A percentile compares a stretch with the other conserved stretches of the same genome.
phyloP scores from a whole-genome alignment of 2,113 vertebrate genomes.

The Paedocypris sp. region DNA sequence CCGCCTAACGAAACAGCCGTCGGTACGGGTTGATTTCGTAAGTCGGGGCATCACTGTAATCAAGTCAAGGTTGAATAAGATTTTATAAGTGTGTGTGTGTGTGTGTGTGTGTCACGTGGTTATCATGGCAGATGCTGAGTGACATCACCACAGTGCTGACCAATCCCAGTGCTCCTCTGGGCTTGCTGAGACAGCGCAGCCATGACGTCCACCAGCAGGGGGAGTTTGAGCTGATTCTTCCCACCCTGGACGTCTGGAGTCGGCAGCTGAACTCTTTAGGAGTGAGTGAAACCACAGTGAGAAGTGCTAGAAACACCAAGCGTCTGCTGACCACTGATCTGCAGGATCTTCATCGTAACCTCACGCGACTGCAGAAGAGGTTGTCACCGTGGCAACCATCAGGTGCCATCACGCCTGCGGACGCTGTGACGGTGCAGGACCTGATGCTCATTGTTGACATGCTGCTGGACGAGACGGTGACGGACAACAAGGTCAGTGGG shows the following conservation, averaged over 20 bases:
- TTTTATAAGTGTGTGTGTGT: no score
- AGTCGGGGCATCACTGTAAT: no score
- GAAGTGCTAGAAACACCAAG: no score
- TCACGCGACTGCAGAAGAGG: conserved; percentile 57
- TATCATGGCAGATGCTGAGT: conserved; percentile 58
- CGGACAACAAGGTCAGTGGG: conserved; percentile 31
- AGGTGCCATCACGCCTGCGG: conserved; percentile 32
- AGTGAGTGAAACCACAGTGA: conserved; percentile 56
- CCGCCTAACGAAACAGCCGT: no score
- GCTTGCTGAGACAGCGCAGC: conserved; percentile 48
- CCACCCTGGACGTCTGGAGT: conserved; percentile 73
- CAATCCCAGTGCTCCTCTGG: conserved; percentile 54
- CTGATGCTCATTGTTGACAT: conserved; percentile 69
- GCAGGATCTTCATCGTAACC: conserved; percentile 61
- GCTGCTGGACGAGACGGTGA: conserved; percentile 67
- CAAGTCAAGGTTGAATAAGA: no score
- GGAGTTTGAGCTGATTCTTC: conserved; percentile 65
- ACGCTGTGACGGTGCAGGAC: conserved; percentile 63
- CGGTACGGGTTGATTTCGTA: no score
- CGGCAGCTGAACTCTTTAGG: conserved; percentile 69
- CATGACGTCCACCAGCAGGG: conserved; percentile 31
- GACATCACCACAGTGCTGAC: conserved; percentile 59
- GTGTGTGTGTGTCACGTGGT: no score
- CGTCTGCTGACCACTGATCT: not conserved
- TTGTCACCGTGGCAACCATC: conserved; percentile 61